Base-by-base conservation (phyloP, 1,140 invertebrate genomes). In the Cyclina sinensis region DNA sequence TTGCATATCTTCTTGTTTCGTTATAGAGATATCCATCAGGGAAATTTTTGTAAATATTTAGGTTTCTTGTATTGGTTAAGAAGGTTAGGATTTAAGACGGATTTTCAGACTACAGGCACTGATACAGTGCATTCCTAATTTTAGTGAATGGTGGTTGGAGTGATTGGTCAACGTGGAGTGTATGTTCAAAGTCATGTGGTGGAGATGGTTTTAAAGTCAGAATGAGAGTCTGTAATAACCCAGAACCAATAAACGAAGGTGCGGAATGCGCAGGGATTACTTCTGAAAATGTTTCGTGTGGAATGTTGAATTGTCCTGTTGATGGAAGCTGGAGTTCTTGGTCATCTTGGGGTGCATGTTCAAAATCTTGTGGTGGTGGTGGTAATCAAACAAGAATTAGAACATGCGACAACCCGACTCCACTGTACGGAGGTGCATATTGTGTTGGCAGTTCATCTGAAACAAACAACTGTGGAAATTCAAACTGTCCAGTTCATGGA, bases 221-320 rank as follows among this genome's bases (percentile, higher is more conserved):
- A 57, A 57, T 18, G 21, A 57, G 54, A 57, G 21, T 18, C 18
- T 57, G 54, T 27, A 18, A 57, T 57, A 57, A 57, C 21, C 54
- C 54, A 4, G 54, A 18, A 24, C 54, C 54, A 9, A 18, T 27
- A 4, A 57, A 24, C 21, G 54, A 18, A n/a, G 54, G 54, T 57
- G 3, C 54, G 21, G 54, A 57, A 18, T 57, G 54, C 18, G 21
- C 24, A n/a, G 54, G 54, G 7, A 4, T 5, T 57, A 3, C 16
- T 57, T n/a, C 18, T 57, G 54, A 57, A 57, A 57, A n/a, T 18
- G 18, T 9, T 57, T 9, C 18, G 18, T 65, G 62, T 35, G 62
- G 62, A 30, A 5, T 7, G 4, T 5, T 12, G 5, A 30, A 65
- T 3, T 94, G 95, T 85, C 93, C 92, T 51, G 96, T 96, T 95